Evolutionary conservation across 1,140 invertebrate genomes (phyloP).

Genomic region (Trichonephila clavata): DNA sequence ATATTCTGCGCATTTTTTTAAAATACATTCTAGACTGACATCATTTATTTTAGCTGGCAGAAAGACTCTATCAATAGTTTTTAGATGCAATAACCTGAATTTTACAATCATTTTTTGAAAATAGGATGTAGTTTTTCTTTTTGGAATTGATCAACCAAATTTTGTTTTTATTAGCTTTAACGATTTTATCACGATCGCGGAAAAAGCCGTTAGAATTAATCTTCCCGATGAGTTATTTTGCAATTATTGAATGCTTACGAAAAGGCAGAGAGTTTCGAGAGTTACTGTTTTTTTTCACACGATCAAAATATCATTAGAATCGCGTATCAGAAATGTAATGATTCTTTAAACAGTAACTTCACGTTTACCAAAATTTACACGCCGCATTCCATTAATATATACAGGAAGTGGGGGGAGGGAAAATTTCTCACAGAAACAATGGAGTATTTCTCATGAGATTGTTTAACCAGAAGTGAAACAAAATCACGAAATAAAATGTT

Average conservation of each 20-base stretch:
- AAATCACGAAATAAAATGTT: slow-evolving; percentile 4
- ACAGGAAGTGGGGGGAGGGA: background rate
- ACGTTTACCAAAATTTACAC: background rate
- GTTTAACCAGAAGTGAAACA: background rate
- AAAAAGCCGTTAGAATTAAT: background rate
- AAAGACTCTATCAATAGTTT: too few species aligned
- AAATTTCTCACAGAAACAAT: background rate
- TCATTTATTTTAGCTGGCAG: too few species aligned
- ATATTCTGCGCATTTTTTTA: too few species aligned
- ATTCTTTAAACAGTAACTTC: background rate
- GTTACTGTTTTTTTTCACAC: background rate
- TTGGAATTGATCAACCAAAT: too few species aligned
- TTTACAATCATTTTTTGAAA: too few species aligned
- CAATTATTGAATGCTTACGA: background rate
- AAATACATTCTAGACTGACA: too few species aligned
- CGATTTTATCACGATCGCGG: background rate
- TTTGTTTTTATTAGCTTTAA: background rate
- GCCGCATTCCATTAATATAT: background rate
- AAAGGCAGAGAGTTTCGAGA: too few species aligned
- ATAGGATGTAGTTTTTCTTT: too few species aligned
- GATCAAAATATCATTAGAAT: background rate
- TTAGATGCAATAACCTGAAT: too few species aligned
- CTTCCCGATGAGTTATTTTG: background rate
- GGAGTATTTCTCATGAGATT: background rate
- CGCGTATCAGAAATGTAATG: background rate